Conservation (phyloP, 2,113 vertebrate species). For the Leucoraja erinaceus region DNA sequence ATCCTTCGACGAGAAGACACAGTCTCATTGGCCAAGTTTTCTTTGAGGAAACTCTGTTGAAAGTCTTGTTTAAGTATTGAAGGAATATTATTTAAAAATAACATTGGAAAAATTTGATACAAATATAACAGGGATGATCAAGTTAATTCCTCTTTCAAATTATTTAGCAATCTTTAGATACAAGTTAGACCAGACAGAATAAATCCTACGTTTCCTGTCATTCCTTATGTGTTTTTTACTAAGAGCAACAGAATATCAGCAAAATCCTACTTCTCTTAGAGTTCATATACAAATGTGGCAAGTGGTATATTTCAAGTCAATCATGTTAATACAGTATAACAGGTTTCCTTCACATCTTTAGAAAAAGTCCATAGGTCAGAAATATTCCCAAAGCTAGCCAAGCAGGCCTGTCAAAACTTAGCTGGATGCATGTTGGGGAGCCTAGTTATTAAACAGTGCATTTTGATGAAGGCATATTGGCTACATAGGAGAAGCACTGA, state of each 20-base stretch:
- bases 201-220: conserved; percentile 25
- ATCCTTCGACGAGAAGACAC: not conserved
- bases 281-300: conserved; percentile 23
- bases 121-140: conserved; percentile 26
- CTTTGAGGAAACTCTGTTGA: not conserved
- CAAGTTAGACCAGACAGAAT: conserved; percentile 5
- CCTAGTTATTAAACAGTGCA: not conserved
- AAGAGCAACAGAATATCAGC: not conserved
- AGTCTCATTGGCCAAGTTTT: not conserved
- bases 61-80: not conserved
- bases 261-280: conserved; percentile 4
- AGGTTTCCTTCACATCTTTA: not conserved
- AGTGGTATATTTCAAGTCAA: conserved; percentile 8
- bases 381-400: not conserved
- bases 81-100: not conserved
- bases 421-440: not conserved
- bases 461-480: not conserved
- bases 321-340: not conserved
- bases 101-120: not conserved
- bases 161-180: not conserved
- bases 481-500: not conserved
- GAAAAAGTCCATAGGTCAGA: not conserved
- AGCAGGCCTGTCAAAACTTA: not conserved
- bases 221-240: conserved; percentile 14
- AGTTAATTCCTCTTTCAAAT: not conserved